phyloP scores from a whole-genome alignment of 2,113 vertebrate species.

The Nothobranchius kuhntae region DNA sequence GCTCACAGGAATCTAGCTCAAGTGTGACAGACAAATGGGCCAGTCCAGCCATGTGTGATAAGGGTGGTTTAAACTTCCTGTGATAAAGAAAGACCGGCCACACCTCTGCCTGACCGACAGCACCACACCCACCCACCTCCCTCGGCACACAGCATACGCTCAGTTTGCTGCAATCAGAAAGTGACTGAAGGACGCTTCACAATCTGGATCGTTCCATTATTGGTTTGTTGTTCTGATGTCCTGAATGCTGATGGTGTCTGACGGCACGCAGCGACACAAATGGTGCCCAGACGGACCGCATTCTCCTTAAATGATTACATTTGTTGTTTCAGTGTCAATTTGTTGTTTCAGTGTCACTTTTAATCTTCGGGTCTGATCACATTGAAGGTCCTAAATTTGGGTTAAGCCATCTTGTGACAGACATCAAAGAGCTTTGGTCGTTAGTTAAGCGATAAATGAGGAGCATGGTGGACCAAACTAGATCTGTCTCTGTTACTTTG shows the following conservation, averaged over 20 bases:
- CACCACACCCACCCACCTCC: constrained; percentile 19
- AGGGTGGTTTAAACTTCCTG: constrained; percentile 65
- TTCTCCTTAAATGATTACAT: neutral
- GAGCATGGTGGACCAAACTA: neutral
- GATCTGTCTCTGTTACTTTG: neutral
- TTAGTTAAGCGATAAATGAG: no score
- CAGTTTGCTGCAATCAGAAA: constrained; percentile 26
- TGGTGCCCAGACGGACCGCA: neutral
- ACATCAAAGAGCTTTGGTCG: no score
- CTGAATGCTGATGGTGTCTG: neutral
- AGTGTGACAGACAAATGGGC: constrained; percentile 63
- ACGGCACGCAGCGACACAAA: neutral
- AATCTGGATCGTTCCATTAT: constrained; percentile 9
- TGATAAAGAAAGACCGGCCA: constrained; percentile 62
- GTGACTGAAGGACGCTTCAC: constrained; percentile 18
- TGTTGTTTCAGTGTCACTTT: neutral
- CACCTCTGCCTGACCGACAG: constrained; percentile 58
- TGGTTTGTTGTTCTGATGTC: constrained; percentile 8
- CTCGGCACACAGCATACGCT: constrained; percentile 10
- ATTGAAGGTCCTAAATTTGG: neutral
- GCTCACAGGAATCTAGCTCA: constrained; percentile 55
- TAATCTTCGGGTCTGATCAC: neutral
- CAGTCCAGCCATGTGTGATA: constrained; percentile 62
- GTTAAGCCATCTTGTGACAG: no score
- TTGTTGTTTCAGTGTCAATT: neutral